phyloP scores from a whole-genome alignment of 2,888 invertebrate species.

The Drosophila mayaguana region DNA sequence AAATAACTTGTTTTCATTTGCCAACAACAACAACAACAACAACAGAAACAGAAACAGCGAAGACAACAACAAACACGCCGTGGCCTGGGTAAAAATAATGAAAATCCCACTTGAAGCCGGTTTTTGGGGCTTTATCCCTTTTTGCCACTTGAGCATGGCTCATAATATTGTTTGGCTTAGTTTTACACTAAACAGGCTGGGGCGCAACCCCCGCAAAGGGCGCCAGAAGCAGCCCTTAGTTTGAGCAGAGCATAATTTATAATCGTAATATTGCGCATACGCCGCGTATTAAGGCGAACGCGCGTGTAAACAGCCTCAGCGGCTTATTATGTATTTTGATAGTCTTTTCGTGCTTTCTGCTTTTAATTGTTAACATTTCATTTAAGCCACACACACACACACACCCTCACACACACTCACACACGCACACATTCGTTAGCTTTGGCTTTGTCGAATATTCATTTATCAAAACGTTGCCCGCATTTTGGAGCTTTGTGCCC shows the following conservation, averaged over 20 bases:
- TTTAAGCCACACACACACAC: constrained; percentile 59
- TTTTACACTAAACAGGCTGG: constrained; percentile 56
- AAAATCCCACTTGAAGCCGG: constrained; percentile 44
- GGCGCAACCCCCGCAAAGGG: neutral
- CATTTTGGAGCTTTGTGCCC: constrained; percentile 70
- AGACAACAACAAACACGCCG: neutral
- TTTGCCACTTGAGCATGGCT: constrained; percentile 53
- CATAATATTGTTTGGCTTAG: constrained; percentile 63
- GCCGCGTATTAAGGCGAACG: constrained; percentile 44
- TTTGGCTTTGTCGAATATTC: constrained; percentile 63
- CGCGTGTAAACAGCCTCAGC: constrained; percentile 45
- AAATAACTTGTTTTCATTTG: constrained; percentile 65
- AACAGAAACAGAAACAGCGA: neutral
- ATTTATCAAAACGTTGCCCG: constrained; percentile 77
- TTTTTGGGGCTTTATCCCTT: constrained; percentile 46
- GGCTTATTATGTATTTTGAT: constrained; percentile 64
- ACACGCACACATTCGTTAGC: neutral
- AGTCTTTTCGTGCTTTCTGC: constrained; percentile 73
- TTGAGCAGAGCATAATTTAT: constrained; percentile 48
- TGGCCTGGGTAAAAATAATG: constrained; percentile 54
- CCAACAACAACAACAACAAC: too few species aligned
- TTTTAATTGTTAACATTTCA: constrained; percentile 80
- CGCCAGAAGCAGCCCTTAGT: constrained; percentile 37
- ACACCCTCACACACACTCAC: constrained; percentile 2
- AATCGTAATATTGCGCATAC: constrained; percentile 67